phyloP scores from a whole-genome alignment of 2,888 invertebrate genomes.

The Apomyelois bistriatella region DNA sequence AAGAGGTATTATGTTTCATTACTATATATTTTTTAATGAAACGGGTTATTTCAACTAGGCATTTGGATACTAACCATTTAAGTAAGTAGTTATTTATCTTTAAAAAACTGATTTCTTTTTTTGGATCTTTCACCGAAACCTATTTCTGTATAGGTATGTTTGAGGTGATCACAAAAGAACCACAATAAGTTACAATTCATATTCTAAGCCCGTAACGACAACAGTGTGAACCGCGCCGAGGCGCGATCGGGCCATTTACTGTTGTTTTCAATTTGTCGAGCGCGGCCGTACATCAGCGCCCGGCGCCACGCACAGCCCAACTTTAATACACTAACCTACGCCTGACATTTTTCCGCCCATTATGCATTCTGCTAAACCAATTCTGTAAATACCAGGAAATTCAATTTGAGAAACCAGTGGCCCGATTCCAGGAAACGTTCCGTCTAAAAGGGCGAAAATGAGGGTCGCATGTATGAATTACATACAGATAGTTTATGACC shows the following conservation, averaged over 20 bases:
- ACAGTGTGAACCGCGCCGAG: conserved; percentile 40
- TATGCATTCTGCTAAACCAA: conserved; percentile 66
- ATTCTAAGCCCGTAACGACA: background rate
- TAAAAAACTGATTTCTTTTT: too few species aligned
- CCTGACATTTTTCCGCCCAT: conserved; percentile 69
- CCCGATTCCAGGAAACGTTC: conserved; percentile 34
- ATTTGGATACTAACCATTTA: too few species aligned
- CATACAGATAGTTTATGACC: too few species aligned
- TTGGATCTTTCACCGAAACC: too few species aligned
- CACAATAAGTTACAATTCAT: background rate
- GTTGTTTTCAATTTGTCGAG: conserved; percentile 70
- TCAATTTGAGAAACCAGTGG: conserved; percentile 34
- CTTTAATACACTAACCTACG: conserved; percentile 66
- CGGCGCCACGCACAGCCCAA: conserved; percentile 55
- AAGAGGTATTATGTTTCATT: too few species aligned
- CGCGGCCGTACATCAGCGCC: conserved; percentile 66
- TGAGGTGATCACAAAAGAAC: too few species aligned
- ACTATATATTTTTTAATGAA: too few species aligned
- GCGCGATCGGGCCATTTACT: conserved; percentile 67
- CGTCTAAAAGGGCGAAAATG: conserved; percentile 9
- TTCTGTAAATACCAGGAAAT: conserved; percentile 55
- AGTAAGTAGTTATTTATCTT: too few species aligned
- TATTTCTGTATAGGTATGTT: too few species aligned
- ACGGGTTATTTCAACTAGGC: too few species aligned
- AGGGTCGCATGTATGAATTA: conserved; percentile 1